phyloP scores from a whole-genome alignment of 2,888 invertebrate species.

The Endomychus coccineus region DNA sequence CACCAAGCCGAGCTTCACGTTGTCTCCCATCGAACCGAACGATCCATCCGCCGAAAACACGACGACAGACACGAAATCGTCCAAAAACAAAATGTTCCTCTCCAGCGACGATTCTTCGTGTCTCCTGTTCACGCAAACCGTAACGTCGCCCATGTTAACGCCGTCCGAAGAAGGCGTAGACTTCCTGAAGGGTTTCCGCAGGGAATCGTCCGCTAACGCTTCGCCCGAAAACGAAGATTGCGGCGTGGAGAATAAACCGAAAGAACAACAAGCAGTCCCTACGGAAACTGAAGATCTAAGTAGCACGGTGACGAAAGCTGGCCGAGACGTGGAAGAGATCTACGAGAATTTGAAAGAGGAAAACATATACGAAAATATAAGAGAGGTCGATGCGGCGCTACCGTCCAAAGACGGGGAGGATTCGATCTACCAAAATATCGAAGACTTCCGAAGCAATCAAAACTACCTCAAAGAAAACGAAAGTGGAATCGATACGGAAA shows the following conservation, averaged over 20 bases:
- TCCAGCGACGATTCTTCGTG: constrained; percentile 39
- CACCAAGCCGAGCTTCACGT: constrained; percentile 20
- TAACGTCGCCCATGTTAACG: constrained; percentile 43
- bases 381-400: constrained; percentile 14
- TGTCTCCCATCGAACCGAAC: constrained; percentile 21
- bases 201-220: constrained; percentile 27
- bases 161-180: constrained; percentile 44
- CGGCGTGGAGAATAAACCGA: constrained; percentile 6
- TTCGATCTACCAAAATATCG: constrained; percentile 30
- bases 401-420: no score
- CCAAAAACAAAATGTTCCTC: constrained; percentile 41
- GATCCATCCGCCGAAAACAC: constrained; percentile 20
- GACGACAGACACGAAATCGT: constrained; percentile 26
- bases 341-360: constrained; percentile 6
- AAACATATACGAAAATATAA: constrained; percentile 28
- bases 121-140: constrained; percentile 43
- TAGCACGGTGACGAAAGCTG: no score
- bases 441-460: no score
- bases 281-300: no score
- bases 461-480: no score
- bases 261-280: no score
- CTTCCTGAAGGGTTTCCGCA: constrained; percentile 41
- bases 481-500: no score
- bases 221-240: constrained; percentile 5
- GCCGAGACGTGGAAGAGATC: no score